These are phyloP conservation scores for Macrochelys suwanniensis DNA, from an alignment of 2,797 vertebrate species.

Conservation along the genomic window DNA sequence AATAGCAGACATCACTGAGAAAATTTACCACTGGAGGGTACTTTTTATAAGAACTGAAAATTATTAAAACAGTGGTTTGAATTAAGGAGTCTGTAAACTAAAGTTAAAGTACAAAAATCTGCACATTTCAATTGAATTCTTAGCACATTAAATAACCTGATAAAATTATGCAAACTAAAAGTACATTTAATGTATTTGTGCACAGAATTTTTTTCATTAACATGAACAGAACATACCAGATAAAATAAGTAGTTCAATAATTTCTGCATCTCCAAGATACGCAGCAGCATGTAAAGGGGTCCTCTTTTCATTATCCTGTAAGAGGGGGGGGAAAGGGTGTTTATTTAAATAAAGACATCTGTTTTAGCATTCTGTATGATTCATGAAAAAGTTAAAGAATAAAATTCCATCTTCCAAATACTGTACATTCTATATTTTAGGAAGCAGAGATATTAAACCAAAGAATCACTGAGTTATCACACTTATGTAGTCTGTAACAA, in stretches of 20 bases:
- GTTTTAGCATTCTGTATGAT: conserved; percentile 61
- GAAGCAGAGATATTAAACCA: conserved; percentile 21
- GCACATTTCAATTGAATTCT: background rate
- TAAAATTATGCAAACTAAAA: conserved; percentile 43
- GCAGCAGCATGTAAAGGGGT: conserved; percentile 97
- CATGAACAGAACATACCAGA: conserved; percentile 88
- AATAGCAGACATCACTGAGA: background rate
- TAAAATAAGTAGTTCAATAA: conserved; percentile 98
- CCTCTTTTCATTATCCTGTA: conserved; percentile 97
- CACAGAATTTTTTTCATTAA: conserved; percentile 53
- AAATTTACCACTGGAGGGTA: background rate
- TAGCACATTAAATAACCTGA: conserved; percentile 33
- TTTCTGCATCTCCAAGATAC: conserved; percentile 98
- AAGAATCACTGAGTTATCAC: background rate
- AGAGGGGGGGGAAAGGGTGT: conserved; percentile 64
- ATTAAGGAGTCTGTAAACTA: background rate
- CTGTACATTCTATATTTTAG: conserved; percentile 32
- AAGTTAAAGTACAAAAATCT: conserved; percentile 22
- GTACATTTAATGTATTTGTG: conserved; percentile 47
- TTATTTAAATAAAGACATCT: conserved; percentile 71
- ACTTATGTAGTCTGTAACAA: conserved; percentile 15
- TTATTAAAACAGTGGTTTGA: background rate
- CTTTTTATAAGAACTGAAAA: background rate
- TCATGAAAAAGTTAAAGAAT: conserved; percentile 61
- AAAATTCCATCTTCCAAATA: conserved; percentile 51